Percentiles rank a stretch among this genome's conserved stretches.
Evolutionary conservation across 2,888 invertebrate species (phyloP).

Genomic region (Pinctada fucata): DNA sequence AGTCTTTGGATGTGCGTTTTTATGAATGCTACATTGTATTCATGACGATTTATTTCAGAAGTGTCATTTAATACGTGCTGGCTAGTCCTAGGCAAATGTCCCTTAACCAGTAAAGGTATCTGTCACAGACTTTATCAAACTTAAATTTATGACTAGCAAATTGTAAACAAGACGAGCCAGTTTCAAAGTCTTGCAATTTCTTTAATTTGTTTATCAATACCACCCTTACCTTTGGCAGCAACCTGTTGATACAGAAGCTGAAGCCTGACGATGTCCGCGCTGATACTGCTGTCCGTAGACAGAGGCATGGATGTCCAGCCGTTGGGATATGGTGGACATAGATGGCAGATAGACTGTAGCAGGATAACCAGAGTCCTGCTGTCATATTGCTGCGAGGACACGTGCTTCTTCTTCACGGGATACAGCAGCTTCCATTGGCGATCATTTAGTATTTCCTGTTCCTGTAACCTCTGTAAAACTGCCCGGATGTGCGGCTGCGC

Average conservation of each 20-base stretch:
- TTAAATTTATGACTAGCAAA: no score
- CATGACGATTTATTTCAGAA: no score
- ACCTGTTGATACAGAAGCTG: slow-evolving; percentile 58
- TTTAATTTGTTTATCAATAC: no score
- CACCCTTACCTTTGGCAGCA: slow-evolving; percentile 45
- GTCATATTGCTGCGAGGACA: slow-evolving; percentile 63
- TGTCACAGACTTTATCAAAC: no score
- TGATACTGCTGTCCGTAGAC: slow-evolving; percentile 63
- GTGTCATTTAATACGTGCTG: no score
- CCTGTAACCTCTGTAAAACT: slow-evolving; percentile 54
- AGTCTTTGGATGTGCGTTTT: no score
- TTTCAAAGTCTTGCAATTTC: no score
- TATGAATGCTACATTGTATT: no score
- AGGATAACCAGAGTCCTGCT: slow-evolving; percentile 61
- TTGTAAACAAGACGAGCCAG: no score
- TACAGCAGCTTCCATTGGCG: slow-evolving; percentile 64
- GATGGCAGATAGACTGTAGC: slow-evolving; percentile 69
- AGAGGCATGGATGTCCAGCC: slow-evolving; percentile 69
- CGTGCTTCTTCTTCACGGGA: slow-evolving; percentile 56
- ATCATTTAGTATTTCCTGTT: slow-evolving; percentile 51
- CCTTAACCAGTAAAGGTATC: no score
- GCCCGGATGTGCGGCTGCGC: slow-evolving; percentile 59
- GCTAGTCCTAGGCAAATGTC: no score
- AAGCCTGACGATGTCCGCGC: slow-evolving; percentile 69
- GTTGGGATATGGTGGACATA: slow-evolving; percentile 72